Conservation (phyloP, 2,113 vertebrate species). For the Syrrhaptes paradoxus region DNA sequence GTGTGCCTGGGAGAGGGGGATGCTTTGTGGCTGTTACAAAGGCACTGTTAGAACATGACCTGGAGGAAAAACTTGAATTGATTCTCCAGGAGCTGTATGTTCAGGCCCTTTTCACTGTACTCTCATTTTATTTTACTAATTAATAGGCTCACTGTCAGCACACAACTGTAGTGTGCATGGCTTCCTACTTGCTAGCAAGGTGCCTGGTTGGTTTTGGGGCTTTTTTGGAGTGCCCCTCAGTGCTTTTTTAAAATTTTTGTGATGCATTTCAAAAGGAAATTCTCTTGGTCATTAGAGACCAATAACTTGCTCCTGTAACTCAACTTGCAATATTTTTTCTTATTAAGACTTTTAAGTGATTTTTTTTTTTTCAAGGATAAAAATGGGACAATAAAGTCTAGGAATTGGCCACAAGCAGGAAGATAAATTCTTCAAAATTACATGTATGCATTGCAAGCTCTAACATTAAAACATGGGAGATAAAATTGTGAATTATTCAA, state of each 20-base stretch:
- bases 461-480: neutral
- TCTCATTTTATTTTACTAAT: neutral
- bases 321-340: neutral
- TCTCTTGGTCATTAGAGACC: neutral
- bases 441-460: neutral
- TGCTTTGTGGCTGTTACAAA: neutral
- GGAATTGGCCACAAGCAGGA: neutral
- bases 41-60: fast-evolving
- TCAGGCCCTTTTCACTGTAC: neutral
- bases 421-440: neutral
- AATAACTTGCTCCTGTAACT: neutral
- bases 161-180: fast-evolving
- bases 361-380: neutral
- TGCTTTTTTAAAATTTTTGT: neutral
- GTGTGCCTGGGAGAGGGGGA: neutral
- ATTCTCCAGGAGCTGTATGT: neutral
- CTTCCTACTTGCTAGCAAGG: neutral
- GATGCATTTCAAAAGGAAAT: neutral
- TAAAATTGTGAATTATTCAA: neutral
- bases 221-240: neutral
- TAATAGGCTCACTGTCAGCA: neutral
- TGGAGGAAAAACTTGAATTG: fast-evolving
- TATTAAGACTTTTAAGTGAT: fast-evolving
- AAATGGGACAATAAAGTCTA: fast-evolving
- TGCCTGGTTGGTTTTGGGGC: neutral